Conservation (phyloP, 1,140 invertebrate genomes). For the Trigoniulus corallinus region DNA sequence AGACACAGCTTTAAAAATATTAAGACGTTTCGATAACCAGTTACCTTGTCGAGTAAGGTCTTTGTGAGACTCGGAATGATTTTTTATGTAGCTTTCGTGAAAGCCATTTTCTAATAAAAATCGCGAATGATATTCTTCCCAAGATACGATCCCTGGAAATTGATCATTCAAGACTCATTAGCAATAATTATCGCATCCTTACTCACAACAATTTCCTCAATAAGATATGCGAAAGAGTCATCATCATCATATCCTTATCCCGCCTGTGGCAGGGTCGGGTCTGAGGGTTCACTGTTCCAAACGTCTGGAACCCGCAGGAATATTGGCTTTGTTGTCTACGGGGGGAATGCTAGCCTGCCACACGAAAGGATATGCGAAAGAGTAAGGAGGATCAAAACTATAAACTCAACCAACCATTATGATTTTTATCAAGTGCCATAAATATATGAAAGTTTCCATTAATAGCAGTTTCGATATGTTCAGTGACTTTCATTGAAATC, state of each 20-base stretch:
- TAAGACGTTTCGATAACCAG: neutral
- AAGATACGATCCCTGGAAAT: constrained; percentile 45
- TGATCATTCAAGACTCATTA: constrained; percentile 6
- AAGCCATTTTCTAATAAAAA: constrained; percentile 51
- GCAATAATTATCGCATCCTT: neutral
- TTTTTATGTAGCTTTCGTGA: constrained; percentile 39
- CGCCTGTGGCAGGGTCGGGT: too few species aligned
- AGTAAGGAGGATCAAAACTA: too few species aligned
- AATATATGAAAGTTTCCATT: constrained; percentile 55
- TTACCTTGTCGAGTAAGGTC: constrained; percentile 32
- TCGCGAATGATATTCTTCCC: constrained; percentile 59
- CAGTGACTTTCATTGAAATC: constrained; percentile 51
- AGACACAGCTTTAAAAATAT: neutral
- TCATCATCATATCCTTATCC: too few species aligned
- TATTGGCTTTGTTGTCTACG: too few species aligned
- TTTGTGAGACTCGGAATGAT: constrained; percentile 45
- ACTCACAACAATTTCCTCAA: neutral
- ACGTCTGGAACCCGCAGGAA: too few species aligned
- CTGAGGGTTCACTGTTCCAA: too few species aligned
- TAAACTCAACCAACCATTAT: constrained; percentile 47
- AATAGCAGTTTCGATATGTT: constrained; percentile 53
- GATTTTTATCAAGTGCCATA: constrained; percentile 49
- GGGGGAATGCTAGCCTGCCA: too few species aligned
- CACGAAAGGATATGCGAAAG: constrained; percentile 3
- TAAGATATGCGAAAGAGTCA: too few species aligned